Percentiles rank a stretch among this genome's conserved stretches.
phyloP scores from a whole-genome alignment of 2,113 vertebrate species.

The Motacilla tschutschensis region DNA sequence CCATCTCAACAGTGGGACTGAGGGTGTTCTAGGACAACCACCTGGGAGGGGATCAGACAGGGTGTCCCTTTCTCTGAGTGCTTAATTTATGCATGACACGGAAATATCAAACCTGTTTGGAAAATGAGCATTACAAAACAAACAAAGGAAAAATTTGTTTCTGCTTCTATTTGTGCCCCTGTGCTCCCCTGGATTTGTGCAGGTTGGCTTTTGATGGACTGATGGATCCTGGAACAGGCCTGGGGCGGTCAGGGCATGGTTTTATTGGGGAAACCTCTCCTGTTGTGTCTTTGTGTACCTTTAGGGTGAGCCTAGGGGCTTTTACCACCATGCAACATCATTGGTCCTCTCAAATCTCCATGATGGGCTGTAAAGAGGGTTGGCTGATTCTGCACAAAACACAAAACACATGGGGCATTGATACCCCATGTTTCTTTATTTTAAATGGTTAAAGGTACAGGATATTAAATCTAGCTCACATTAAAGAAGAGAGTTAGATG shows the following conservation, averaged over 20 bases:
- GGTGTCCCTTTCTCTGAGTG: not conserved
- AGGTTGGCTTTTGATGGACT: not conserved
- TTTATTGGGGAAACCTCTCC: not conserved
- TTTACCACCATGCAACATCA: not conserved
- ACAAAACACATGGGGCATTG: not conserved
- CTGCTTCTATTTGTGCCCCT: not conserved
- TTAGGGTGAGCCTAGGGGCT: not conserved
- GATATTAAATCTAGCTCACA: not conserved
- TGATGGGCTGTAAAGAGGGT: not conserved
- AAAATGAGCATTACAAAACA: not conserved
- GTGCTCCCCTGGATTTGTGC: not conserved
- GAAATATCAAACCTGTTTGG: not conserved
- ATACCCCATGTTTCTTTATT: not conserved
- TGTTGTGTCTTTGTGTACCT: not conserved
- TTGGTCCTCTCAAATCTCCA: not conserved
- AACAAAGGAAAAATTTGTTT: not conserved
- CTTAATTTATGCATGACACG: not conserved
- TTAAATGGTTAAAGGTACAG: not conserved
- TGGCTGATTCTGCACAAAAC: not conserved
- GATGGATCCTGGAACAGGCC: not conserved
- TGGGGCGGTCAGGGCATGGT: not conserved
- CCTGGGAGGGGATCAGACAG: not conserved
- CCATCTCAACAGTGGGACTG: not conserved
- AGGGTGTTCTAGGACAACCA: fast-evolving
- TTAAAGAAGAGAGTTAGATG: not conserved